phyloP scores from a whole-genome alignment of 1,140 invertebrate species.

The Ceratitis capitata region DNA sequence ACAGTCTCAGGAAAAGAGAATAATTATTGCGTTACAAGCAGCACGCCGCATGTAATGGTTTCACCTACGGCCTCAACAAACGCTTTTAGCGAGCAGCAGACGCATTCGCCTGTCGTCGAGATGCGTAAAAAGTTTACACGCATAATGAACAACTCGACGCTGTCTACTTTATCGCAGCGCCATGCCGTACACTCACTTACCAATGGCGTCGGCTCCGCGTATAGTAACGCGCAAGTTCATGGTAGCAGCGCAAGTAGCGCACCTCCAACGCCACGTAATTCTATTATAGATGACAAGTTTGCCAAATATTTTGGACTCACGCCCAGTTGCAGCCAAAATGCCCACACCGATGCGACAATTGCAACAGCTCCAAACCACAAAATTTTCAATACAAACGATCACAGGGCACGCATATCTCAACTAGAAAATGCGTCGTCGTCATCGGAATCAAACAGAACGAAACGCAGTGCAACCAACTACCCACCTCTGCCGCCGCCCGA shows the following conservation, averaged over 20 bases:
- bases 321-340: background rate
- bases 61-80: background rate
- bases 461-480: background rate
- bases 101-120: constrained; percentile 47
- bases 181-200: constrained; percentile 43
- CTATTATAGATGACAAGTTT: constrained; percentile 53
- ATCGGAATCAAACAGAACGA: background rate
- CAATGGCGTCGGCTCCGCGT: constrained; percentile 48
- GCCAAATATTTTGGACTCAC: constrained; percentile 58
- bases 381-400: background rate
- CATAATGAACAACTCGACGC: constrained; percentile 47
- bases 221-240: constrained; percentile 29
- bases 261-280: constrained; percentile 36
- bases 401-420: background rate
- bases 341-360: constrained; percentile 43
- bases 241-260: background rate
- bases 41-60: background rate
- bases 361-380: constrained; percentile 11
- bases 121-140: constrained; percentile 52
- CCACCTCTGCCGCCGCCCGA: constrained; percentile 3
- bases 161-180: constrained; percentile 6
- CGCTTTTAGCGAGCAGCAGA: background rate
- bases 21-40: constrained; percentile 32
- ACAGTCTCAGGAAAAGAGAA: constrained; percentile 61
- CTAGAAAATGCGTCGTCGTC: background rate